Base-by-base conservation (phyloP, 2,113 vertebrate species). In the Pipa parva region DNA sequence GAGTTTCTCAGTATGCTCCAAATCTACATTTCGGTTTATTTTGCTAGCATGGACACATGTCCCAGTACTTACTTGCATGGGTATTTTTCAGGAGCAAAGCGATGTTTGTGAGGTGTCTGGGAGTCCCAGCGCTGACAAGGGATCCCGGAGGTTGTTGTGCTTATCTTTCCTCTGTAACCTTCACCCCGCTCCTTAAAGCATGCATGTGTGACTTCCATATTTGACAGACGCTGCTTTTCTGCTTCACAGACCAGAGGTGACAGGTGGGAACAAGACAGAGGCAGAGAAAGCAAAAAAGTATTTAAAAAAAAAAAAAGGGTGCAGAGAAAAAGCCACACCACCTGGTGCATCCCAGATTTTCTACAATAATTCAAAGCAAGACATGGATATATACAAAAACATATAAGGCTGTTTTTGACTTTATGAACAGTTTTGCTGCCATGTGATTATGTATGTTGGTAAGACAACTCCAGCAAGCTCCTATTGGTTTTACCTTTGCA, bases 91-190 rank as follows among this genome's bases (percentile, higher is more conserved):
- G 95, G 97, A 46, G 60, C 63, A 8, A 97, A 98, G 20, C 87
- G 87, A 74, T 99, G 97, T 64, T 60, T 82, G 48, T 99, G 96
- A 1, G 94, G 95, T 0, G 46, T 33, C 80, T 99, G 97, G 1
- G 88, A 67, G 0, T 96, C 91, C 96, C 97, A 99, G 7, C 87
- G 89, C 86, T 99, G 97, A 80, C 97, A 98, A 39, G 89, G 81
- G 75, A 95, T 91, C 1, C 95, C 92, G 0, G 93, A 89, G 0
- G 91, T 82, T 0, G 97, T 99, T 71, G 91, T 77, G 0, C 94
- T 97, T 71, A 90, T 82, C 1, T 45, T 85, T 1, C 97, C 97
- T 0, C 93, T 88, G 80, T 99, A 99, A 29, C 90, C 84, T 74
- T 96, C 92, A 0, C 95, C 97, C 7, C 93, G 93, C 21, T 91